These are phyloP conservation scores for Sisyra terminalis DNA, from an alignment of 2,888 invertebrate genomes.

Conservation along the genomic window DNA sequence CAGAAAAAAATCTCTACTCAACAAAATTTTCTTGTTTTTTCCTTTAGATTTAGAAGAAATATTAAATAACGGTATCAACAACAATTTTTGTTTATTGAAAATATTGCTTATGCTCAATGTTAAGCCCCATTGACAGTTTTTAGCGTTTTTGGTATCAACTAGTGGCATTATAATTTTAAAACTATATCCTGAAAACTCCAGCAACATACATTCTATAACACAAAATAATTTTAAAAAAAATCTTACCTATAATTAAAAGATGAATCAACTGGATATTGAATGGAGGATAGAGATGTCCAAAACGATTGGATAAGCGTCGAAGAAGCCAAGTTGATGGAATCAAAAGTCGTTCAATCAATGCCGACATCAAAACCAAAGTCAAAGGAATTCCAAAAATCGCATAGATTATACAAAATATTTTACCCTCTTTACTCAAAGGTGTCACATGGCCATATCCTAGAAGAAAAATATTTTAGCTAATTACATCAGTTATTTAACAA, in stretches of 20 bases:
- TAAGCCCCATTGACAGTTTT: too few species aligned
- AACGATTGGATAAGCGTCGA: conserved; percentile 45
- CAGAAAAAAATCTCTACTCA: too few species aligned
- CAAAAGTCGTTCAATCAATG: conserved; percentile 64
- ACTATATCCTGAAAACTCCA: too few species aligned
- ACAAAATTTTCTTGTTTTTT: too few species aligned
- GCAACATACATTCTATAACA: too few species aligned
- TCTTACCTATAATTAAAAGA: conserved; percentile 46
- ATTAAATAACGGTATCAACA: too few species aligned
- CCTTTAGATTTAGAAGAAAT: too few species aligned
- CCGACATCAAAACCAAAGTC: conserved; percentile 67
- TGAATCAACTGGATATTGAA: conserved; percentile 65
- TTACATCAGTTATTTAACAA: too few species aligned
- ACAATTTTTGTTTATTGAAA: too few species aligned
- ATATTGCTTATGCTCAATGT: too few species aligned
- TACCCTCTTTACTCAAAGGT: conserved; percentile 69
- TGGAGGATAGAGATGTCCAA: conserved; percentile 56
- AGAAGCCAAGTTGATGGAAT: conserved; percentile 56
- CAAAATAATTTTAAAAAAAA: not conserved
- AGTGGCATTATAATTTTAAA: too few species aligned
- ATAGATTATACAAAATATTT: conserved; percentile 76
- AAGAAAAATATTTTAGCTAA: conserved; percentile 12
- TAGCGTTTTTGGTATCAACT: too few species aligned
- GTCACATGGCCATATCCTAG: conserved; percentile 82
- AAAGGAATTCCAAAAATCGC: conserved; percentile 74